These are phyloP conservation scores for Masnerella sp. DNA, from an alignment of 2,888 invertebrate genomes.

Conservation along the genomic window DNA sequence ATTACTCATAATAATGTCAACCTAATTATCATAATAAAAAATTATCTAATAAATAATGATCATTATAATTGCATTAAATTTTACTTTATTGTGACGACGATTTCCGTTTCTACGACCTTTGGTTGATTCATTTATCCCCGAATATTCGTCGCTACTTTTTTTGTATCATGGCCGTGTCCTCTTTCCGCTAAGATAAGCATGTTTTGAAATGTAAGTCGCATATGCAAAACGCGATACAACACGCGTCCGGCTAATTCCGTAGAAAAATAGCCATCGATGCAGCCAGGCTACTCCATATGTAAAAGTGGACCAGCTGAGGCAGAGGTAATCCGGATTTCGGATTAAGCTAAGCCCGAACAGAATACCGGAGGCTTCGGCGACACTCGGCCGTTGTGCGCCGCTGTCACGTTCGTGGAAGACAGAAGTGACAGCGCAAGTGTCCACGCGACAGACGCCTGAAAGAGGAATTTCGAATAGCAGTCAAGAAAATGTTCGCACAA, in stretches of 20 bases:
- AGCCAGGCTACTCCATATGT: slow-evolving; percentile 58
- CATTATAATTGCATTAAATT: too few relatives aligned
- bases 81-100: too few relatives aligned
- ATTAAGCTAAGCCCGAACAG: slow-evolving; percentile 71
- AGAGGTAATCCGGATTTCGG: slow-evolving; percentile 76
- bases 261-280: slow-evolving; percentile 63
- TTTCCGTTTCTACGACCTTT: too few relatives aligned
- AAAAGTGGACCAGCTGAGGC: slow-evolving; percentile 71
- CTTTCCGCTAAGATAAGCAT: slow-evolving; percentile 1
- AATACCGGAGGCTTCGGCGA: too few relatives aligned
- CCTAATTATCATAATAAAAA: too few relatives aligned
- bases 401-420: slow-evolving; percentile 63
- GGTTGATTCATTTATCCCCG: too few relatives aligned
- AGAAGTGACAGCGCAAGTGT: slow-evolving; percentile 53
- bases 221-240: slow-evolving; percentile 18
- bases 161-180: too few relatives aligned
- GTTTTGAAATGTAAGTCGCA: slow-evolving; percentile 11
- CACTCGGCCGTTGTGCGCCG: slow-evolving; percentile 65
- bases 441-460: slow-evolving; percentile 57
- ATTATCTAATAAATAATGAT: too few relatives aligned
- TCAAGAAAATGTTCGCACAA: slow-evolving; percentile 22
- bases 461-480: slow-evolving; percentile 37
- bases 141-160: too few relatives aligned
- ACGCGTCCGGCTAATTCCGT: slow-evolving; percentile 51
- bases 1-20: too few relatives aligned